A percentile compares a stretch with the other conserved stretches of the same genome.
Evolutionary conservation across 2,113 vertebrate species (phyloP).

Genomic region (Piaya cayana): DNA sequence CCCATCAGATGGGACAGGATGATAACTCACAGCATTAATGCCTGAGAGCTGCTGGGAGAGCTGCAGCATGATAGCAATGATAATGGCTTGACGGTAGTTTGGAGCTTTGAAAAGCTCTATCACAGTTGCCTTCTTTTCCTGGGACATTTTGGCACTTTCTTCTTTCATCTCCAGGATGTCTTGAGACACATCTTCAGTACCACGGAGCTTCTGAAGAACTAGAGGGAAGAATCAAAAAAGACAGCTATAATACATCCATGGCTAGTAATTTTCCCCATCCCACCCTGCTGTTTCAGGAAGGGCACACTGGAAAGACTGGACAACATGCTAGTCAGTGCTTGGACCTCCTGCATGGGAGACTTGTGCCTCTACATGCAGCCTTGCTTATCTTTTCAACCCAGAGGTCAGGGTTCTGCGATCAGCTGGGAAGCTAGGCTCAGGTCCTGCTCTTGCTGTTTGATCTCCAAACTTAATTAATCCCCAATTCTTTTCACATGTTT

Average conservation of each 20-base stretch:
- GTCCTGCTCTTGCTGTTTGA: neutral
- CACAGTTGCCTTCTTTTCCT: slow-evolving; percentile 89
- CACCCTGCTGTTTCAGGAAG: neutral
- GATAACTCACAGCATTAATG: slow-evolving; percentile 92
- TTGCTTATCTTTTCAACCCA: neutral
- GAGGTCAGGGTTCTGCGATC: neutral
- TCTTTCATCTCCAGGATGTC: slow-evolving; percentile 95
- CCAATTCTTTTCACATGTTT: neutral
- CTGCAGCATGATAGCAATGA: slow-evolving; percentile 91
- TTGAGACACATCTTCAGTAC: slow-evolving; percentile 79
- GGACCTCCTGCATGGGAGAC: neutral
- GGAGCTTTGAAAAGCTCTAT: slow-evolving; percentile 85
- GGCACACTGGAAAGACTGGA: neutral
- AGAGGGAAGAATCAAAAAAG: neutral
- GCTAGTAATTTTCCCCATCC: neutral
- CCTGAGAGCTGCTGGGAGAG: slow-evolving; percentile 97
- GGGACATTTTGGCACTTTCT: slow-evolving; percentile 85
- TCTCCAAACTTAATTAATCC: neutral
- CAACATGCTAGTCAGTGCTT: neutral
- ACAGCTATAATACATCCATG: neutral
- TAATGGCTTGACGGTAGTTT: slow-evolving; percentile 87
- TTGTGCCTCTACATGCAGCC: neutral
- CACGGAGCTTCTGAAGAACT: slow-evolving; percentile 88
- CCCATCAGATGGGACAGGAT: neutral
- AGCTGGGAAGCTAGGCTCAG: neutral